phyloP scores from a whole-genome alignment of 2,797 vertebrate genomes.

The Oceanodroma leucorhoa region DNA sequence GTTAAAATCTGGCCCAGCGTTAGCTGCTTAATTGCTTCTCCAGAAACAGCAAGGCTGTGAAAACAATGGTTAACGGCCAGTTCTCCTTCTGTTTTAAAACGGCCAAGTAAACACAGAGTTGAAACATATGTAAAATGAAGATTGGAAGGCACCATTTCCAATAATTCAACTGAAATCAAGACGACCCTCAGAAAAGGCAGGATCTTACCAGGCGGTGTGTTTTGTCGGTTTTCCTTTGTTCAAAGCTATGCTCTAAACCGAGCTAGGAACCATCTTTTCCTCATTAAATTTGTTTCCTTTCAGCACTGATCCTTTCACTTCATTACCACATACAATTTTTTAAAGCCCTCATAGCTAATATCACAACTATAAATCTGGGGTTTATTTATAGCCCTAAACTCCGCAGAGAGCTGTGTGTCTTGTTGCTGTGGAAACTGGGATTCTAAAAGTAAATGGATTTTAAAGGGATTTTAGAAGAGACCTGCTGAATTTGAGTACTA shows the following conservation, averaged over 20 bases:
- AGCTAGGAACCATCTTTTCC: constrained; percentile 21
- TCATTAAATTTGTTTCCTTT: background rate
- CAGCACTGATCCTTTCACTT: background rate
- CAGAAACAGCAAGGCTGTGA: background rate
- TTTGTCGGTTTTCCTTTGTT: background rate
- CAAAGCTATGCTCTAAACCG: background rate
- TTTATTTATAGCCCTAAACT: constrained; percentile 75
- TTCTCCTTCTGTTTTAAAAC: background rate
- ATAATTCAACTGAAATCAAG: background rate
- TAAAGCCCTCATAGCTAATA: constrained; percentile 42
- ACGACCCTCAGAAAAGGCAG: background rate
- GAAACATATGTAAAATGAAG: background rate
- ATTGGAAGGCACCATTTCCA: background rate
- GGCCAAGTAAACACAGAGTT: fast-evolving
- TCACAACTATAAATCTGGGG: constrained; percentile 47
- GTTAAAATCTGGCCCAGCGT: background rate
- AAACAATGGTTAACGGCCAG: background rate
- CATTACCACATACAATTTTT: background rate
- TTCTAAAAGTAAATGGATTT: constrained; percentile 21
- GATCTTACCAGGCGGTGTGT: background rate
- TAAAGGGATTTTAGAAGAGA: background rate
- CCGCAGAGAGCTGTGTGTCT: constrained; percentile 61
- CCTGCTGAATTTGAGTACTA: background rate
- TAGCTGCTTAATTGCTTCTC: background rate
- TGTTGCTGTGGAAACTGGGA: constrained; percentile 69